These are phyloP conservation scores for Calycopis cecrops DNA, from an alignment of 1,140 invertebrate genomes.

Conservation along the genomic window DNA sequence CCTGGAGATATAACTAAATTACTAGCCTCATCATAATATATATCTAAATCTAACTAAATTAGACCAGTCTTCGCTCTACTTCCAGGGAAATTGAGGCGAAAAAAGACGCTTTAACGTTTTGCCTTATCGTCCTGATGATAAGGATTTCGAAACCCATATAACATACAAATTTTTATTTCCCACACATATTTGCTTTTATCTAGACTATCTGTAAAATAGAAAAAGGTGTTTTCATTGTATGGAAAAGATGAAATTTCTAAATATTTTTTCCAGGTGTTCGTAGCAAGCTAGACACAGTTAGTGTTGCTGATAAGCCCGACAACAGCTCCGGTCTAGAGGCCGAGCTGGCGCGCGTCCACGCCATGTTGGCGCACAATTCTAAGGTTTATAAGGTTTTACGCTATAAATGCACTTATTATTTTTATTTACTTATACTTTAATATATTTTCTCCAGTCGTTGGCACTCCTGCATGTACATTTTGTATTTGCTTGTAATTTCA, in stretches of 20 bases:
- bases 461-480: constrained; percentile 6
- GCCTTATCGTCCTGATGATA: too few relatives aligned
- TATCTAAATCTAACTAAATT: too few relatives aligned
- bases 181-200: too few relatives aligned
- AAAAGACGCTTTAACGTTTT: too few relatives aligned
- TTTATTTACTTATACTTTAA: constrained; percentile 24
- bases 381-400: constrained; percentile 82
- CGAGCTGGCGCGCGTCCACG: constrained; percentile 88
- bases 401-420: constrained; percentile 66
- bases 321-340: constrained; percentile 80
- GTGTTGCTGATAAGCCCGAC: constrained; percentile 24
- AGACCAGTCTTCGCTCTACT: too few relatives aligned
- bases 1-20: too few relatives aligned
- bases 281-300: constrained; percentile 44
- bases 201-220: too few relatives aligned
- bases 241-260: neutral
- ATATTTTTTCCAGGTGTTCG: constrained; percentile 45
- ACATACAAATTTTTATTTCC: too few relatives aligned
- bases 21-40: too few relatives aligned
- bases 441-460: constrained; percentile 17
- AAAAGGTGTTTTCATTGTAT: neutral
- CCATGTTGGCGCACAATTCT: constrained; percentile 91
- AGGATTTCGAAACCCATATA: too few relatives aligned
- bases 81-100: too few relatives aligned
- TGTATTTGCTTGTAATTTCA: constrained; percentile 11